Evolutionary conservation across 2,797 vertebrate species (phyloP).

Genomic region (Coregonus ussuriensis): DNA sequence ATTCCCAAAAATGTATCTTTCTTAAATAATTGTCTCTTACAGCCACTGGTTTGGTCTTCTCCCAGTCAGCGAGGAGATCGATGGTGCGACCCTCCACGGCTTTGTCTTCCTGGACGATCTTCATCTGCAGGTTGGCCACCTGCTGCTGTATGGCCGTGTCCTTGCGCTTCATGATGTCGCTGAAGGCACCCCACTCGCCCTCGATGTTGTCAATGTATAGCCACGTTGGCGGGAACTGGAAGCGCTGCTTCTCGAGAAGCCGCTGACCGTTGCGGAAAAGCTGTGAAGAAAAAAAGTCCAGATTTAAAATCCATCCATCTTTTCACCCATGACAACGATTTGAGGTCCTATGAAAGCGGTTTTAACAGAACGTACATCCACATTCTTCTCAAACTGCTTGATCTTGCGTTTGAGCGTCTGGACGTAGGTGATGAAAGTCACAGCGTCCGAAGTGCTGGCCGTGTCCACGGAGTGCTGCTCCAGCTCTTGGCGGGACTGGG

Average conservation of each 20-base stretch:
- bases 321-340: not conserved
- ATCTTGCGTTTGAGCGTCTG: slow-evolving; percentile 98
- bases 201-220: slow-evolving; percentile 99
- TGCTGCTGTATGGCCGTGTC: slow-evolving; percentile 99
- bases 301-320: not conserved
- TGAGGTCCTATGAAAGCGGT: not conserved
- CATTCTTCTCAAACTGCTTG: slow-evolving; percentile 99
- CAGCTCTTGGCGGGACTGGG: slow-evolving; percentile 94
- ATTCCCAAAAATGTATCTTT: not conserved
- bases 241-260: slow-evolving; percentile 95
- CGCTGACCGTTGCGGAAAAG: slow-evolving; percentile 97
- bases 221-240: slow-evolving; percentile 99
- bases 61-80: slow-evolving; percentile 94
- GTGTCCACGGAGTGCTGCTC: slow-evolving; percentile 99
- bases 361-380: slow-evolving; percentile 82
- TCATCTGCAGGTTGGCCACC: slow-evolving; percentile 98
- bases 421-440: slow-evolving; percentile 97
- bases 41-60: slow-evolving; percentile 97
- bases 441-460: slow-evolving; percentile 97
- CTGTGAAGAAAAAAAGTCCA: slow-evolving; percentile 59
- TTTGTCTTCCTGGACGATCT: slow-evolving; percentile 98
- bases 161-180: slow-evolving; percentile 98
- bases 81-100: slow-evolving; percentile 96
- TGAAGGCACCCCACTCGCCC: slow-evolving; percentile 98
- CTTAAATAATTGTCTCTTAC: slow-evolving; percentile 73